phyloP scores from a whole-genome alignment of 35 echinoderm and acorn worm genomes.

The Apostichopus parvimensis region DNA sequence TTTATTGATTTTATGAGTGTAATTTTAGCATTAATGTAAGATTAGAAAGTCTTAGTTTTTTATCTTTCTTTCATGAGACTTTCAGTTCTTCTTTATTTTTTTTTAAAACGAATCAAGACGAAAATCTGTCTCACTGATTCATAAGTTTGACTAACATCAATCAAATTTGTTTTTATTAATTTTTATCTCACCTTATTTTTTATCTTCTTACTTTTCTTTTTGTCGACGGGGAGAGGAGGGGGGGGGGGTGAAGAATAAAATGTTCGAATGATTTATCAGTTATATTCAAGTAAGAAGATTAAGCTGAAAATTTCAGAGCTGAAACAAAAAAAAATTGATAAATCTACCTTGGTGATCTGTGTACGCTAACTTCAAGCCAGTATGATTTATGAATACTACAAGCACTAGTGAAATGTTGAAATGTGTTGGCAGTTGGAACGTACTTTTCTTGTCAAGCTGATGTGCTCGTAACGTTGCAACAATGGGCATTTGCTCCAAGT shows the following conservation, averaged over 20 bases:
- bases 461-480: conserved; percentile 35
- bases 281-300: background rate
- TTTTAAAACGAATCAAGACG: no score
- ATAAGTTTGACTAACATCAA: background rate
- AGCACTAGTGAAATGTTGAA: conserved; percentile 13
- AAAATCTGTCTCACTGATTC: no score
- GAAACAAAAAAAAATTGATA: background rate
- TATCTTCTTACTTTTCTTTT: background rate
- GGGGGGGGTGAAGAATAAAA: background rate
- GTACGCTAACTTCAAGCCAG: conserved; percentile 20
- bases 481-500: conserved; percentile 24
- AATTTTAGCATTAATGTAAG: no score
- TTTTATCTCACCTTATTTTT: background rate
- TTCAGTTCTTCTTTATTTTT: no score
- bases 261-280: background rate
- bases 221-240: background rate
- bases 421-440: background rate
- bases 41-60: no score
- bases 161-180: background rate
- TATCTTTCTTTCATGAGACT: no score
- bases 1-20: no score
- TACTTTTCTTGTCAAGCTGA: conserved; percentile 29
- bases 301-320: background rate
- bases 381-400: conserved; percentile 5
- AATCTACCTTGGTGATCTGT: conserved; percentile 16